phyloP scores from a whole-genome alignment of 2,888 invertebrate species.

The Temnothorax unifasciatus region DNA sequence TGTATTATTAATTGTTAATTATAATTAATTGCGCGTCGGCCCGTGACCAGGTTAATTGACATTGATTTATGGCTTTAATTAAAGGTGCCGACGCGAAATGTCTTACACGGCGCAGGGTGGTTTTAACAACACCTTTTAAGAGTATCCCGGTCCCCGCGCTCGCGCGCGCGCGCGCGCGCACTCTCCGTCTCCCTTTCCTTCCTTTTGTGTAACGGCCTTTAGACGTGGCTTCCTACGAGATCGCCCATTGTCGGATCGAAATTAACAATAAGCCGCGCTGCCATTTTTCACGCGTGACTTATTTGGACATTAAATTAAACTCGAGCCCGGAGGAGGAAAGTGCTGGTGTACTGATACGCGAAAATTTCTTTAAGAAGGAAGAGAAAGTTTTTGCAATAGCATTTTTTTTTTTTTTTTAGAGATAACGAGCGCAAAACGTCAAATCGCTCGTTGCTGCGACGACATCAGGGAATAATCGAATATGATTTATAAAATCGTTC shows the following conservation, averaged over 20 bases:
- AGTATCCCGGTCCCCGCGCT: constrained; percentile 63
- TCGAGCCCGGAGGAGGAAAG: constrained; percentile 33
- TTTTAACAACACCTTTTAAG: constrained; percentile 84
- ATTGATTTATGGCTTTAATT: constrained; percentile 86
- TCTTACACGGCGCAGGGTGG: constrained; percentile 80
- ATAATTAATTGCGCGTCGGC: constrained; percentile 82
- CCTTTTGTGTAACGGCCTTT: constrained; percentile 76
- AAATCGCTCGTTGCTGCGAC: too few relatives aligned
- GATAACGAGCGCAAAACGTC: neutral
- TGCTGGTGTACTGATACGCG: constrained; percentile 13
- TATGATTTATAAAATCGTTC: neutral
- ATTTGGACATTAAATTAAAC: constrained; percentile 64
- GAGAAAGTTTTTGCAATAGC: neutral
- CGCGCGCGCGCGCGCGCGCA: constrained; percentile 32
- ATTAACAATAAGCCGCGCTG: constrained; percentile 54
- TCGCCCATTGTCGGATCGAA: constrained; percentile 63
- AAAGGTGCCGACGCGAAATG: constrained; percentile 82
- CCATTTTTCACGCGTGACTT: constrained; percentile 68
- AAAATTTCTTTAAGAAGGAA: constrained; percentile 17
- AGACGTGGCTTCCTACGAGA: constrained; percentile 65
- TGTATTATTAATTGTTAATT: constrained; percentile 85
- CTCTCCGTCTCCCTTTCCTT: constrained; percentile 35
- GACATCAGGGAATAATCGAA: neutral
- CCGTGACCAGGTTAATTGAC: constrained; percentile 82
- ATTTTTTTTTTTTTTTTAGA: neutral